Evolutionary conservation across 2,888 invertebrate species (phyloP).

Genomic region (Drosophila anomalata): DNA sequence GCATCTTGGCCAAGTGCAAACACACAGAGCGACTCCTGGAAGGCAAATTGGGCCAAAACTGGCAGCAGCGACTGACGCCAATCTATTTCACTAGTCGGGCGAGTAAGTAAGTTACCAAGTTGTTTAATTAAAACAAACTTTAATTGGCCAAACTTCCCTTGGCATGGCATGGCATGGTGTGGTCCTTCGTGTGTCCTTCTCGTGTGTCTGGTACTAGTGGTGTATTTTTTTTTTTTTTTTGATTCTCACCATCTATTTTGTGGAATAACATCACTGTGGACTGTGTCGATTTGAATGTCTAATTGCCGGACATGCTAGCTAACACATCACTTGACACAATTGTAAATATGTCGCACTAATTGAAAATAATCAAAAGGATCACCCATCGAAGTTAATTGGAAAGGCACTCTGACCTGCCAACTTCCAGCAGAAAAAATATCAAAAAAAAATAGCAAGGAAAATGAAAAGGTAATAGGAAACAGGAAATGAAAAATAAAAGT

Average conservation of each 20-base stretch:
- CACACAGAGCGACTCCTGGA: conserved; percentile 1
- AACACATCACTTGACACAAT: conserved; percentile 3
- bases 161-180: background rate
- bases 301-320: conserved; percentile 15
- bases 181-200: background rate
- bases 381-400: conserved; percentile 24
- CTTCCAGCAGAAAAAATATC: background rate
- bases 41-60: conserved; percentile 22
- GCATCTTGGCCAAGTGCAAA: conserved; percentile 9
- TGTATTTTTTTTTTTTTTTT: background rate
- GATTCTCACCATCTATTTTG: conserved; percentile 22
- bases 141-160: conserved; percentile 75
- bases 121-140: conserved; percentile 81
- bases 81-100: conserved; percentile 26
- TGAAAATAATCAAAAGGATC: conserved; percentile 38
- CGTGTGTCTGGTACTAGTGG: background rate
- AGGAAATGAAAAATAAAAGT: conserved; percentile 1
- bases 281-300: conserved; percentile 9
- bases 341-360: conserved; percentile 31
- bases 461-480: conserved; percentile 18
- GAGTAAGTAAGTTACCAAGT: conserved; percentile 56
- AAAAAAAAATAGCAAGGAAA: background rate
- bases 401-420: background rate
- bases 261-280: conserved; percentile 4
- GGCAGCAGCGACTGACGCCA: conserved; percentile 17